These are phyloP conservation scores for Apis cerana DNA, from an alignment of 1,140 invertebrate species.

Conservation along the genomic window DNA sequence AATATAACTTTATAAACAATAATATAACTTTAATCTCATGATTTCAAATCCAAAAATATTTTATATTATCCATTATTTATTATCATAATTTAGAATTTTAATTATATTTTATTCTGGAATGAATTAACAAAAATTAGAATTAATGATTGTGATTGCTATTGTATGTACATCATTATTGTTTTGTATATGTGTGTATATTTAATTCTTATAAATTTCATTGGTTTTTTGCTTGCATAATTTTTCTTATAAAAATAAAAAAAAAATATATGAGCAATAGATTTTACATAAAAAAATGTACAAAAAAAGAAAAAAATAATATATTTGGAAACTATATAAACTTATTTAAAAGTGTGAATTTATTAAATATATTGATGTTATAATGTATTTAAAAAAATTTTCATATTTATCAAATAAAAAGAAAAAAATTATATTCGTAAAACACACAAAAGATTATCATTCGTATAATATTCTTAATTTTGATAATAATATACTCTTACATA, in stretches of 20 bases:
- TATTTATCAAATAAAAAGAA: neutral
- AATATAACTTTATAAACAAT: too few relatives aligned
- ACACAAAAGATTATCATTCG: neutral
- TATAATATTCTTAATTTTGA: slow-evolving; percentile 34
- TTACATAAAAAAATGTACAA: neutral
- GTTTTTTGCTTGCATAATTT: slow-evolving; percentile 8
- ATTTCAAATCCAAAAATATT: neutral
- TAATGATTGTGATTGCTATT: neutral
- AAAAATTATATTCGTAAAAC: slow-evolving; percentile 3
- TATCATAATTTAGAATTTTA: neutral
- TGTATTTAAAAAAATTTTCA: neutral
- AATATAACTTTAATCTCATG: neutral
- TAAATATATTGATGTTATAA: neutral
- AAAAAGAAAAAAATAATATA: neutral
- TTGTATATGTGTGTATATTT: neutral
- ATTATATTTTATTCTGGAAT: neutral
- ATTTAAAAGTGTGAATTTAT: slow-evolving; percentile 12
- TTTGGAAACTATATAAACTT: neutral
- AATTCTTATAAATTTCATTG: slow-evolving; percentile 3
- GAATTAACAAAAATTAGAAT: neutral
- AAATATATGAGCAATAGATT: neutral
- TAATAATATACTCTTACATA: slow-evolving; percentile 43
- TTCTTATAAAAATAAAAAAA: neutral
- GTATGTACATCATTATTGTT: too few relatives aligned
- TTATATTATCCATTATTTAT: neutral